Conservation (phyloP, 2,888 invertebrate genomes). For the Apeira syringaria region DNA sequence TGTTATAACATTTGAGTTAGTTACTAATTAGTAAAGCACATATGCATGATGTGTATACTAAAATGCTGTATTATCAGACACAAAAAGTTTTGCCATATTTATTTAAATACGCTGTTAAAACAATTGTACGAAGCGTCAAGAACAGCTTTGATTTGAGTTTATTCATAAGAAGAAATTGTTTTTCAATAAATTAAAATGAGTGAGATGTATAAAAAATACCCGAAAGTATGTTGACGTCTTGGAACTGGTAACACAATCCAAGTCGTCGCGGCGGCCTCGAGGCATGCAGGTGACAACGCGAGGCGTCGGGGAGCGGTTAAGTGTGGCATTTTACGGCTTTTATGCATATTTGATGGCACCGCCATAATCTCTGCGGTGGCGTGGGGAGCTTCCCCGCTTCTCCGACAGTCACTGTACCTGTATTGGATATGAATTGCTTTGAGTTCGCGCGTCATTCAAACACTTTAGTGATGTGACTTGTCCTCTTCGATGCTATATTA, state of each 20-base stretch:
- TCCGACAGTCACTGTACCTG: constrained; percentile 44
- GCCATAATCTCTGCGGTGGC: constrained; percentile 79
- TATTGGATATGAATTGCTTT: constrained; percentile 61
- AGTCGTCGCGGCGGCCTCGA: constrained; percentile 15
- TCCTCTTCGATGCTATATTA: background rate
- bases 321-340: constrained; percentile 83
- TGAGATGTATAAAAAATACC: background rate
- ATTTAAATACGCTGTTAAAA: no score
- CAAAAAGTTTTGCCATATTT: no score
- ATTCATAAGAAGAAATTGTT: no score
- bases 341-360: constrained; percentile 83
- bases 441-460: constrained; percentile 35
- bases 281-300: constrained; percentile 25
- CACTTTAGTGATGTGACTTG: constrained; percentile 23
- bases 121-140: no score
- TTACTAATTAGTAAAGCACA: no score
- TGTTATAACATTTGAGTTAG: no score
- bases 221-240: background rate
- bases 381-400: constrained; percentile 39
- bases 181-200: no score
- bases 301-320: constrained; percentile 76
- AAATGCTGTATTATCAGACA: no score
- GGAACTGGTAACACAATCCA: constrained; percentile 11
- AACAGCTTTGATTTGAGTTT: no score
- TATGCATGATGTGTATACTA: no score